Conservation (phyloP, 1,140 invertebrate species). For the Nasonia vitripennis region DNA sequence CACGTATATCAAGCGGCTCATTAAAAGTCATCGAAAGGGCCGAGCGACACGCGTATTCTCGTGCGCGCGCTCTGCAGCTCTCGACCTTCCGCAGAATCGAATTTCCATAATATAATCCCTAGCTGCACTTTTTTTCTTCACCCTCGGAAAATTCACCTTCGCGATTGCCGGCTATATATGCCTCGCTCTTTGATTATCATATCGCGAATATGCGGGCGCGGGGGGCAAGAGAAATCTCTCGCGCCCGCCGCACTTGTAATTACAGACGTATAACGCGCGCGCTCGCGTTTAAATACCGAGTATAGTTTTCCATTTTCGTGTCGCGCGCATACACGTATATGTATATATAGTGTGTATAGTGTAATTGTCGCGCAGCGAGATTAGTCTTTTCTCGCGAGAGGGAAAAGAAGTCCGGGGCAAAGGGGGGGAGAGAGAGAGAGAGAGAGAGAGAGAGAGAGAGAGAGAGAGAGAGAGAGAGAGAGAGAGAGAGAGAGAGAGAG, state of each 20-base stretch:
- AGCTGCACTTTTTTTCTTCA: not conserved
- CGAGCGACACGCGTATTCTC: not conserved
- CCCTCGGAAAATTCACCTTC: constrained; percentile 31
- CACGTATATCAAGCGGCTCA: not conserved
- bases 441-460: not conserved
- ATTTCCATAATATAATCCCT: not conserved
- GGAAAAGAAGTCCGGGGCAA: too few species aligned
- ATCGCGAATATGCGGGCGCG: not conserved
- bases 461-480: not conserved
- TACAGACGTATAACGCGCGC: not conserved
- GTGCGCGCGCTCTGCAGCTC: not conserved
- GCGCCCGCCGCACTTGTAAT: not conserved
- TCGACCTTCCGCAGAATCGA: constrained; percentile 26
- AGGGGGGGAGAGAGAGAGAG: not conserved
- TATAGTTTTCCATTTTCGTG: constrained; percentile 47
- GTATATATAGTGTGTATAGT: not conserved
- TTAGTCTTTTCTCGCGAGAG: not conserved
- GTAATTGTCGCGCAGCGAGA: constrained; percentile 7
- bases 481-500: not conserved
- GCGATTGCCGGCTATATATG: not conserved
- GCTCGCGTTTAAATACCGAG: constrained; percentile 5
- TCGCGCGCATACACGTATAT: not conserved
- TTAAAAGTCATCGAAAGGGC: constrained; percentile 1
- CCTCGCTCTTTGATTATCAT: constrained; percentile 14
- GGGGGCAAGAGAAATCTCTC: not conserved